A percentile compares a stretch with the other conserved stretches of the same genome.
Evolutionary conservation across 2,888 invertebrate species (phyloP).

Genomic region (Pheosia tremula): DNA sequence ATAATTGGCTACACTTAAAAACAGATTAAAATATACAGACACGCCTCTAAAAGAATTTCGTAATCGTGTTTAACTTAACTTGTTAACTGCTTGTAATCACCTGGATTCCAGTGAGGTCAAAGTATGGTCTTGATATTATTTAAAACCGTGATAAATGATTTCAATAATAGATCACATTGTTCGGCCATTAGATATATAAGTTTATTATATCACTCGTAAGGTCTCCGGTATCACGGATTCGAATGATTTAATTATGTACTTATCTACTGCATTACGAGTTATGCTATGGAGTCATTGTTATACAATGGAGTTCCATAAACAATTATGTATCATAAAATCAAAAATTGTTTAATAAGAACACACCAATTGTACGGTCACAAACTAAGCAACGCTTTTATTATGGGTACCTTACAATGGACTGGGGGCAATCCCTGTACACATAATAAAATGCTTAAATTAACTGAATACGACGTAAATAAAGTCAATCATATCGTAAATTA

Average conservation of each 20-base stretch:
- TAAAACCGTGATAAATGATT: constrained; percentile 11
- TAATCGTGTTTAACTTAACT: neutral
- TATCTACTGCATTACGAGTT: too few species aligned
- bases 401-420: too few species aligned
- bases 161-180: constrained; percentile 2
- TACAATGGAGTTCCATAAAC: too few species aligned
- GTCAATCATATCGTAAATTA: too few species aligned
- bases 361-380: too few species aligned
- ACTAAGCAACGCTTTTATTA: too few species aligned
- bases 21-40: neutral
- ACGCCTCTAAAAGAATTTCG: neutral
- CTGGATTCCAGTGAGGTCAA: constrained; percentile 11
- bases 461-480: too few species aligned
- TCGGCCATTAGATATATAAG: neutral
- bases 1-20: neutral
- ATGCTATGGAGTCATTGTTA: too few species aligned
- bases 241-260: neutral
- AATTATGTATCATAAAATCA: too few species aligned
- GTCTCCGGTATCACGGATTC: neutral
- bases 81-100: constrained; percentile 6
- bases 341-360: too few species aligned
- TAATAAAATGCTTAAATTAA: too few species aligned
- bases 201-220: neutral
- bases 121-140: constrained; percentile 9
- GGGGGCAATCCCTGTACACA: too few species aligned